phyloP scores from a whole-genome alignment of 2,797 vertebrate species.

The Kryptolebias ocellatus region DNA sequence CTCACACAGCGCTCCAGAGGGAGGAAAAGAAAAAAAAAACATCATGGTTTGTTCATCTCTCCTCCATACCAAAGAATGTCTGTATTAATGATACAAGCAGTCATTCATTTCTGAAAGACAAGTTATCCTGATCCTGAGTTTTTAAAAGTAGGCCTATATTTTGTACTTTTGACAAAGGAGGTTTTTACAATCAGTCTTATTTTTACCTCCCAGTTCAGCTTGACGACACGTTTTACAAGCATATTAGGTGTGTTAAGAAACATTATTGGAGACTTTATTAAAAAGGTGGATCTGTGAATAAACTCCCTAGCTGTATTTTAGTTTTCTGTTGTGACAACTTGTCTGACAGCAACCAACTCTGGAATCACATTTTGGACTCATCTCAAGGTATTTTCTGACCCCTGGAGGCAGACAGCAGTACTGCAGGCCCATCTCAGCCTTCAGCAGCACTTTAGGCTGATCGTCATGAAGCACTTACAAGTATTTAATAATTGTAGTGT shows the following conservation, averaged over 20 bases:
- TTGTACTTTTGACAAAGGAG: neutral
- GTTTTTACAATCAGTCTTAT: neutral
- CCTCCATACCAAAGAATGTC: slow-evolving; percentile 20
- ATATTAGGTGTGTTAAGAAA: too few relatives aligned
- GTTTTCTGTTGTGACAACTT: too few relatives aligned
- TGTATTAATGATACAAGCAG: slow-evolving; percentile 25
- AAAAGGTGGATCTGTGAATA: too few relatives aligned
- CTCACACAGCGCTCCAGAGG: slow-evolving; percentile 14
- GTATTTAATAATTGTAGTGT: too few relatives aligned
- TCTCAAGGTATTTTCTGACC: slow-evolving; percentile 32
- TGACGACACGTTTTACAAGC: neutral
- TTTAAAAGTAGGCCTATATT: neutral
- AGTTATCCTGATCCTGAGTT: neutral
- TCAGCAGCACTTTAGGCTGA: neutral
- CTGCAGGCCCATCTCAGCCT: neutral
- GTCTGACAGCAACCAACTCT: neutral
- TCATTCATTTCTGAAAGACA: slow-evolving; percentile 13
- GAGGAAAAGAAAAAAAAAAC: neutral
- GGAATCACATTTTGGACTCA: neutral
- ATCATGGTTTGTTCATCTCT: neutral
- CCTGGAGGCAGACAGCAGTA: slow-evolving; percentile 29
- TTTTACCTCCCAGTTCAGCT: neutral
- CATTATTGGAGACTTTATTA: too few relatives aligned
- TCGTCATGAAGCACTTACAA: too few relatives aligned
- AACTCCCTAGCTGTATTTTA: too few relatives aligned